These are phyloP conservation scores for Hycleus phaleratus DNA, from an alignment of 1,140 invertebrate genomes.

Conservation along the genomic window DNA sequence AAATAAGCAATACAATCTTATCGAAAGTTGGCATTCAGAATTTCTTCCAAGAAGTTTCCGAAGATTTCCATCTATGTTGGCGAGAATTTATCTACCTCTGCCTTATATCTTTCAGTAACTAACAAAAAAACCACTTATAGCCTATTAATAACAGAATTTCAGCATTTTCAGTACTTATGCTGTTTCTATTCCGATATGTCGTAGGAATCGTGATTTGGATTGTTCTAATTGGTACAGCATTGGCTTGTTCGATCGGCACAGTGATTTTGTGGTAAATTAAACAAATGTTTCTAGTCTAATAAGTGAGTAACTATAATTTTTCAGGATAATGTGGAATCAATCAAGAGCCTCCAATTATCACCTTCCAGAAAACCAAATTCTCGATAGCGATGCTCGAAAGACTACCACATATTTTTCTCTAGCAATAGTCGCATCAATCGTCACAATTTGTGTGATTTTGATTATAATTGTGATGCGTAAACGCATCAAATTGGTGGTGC, in stretches of 20 bases:
- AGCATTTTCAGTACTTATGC: slow-evolving; percentile 52
- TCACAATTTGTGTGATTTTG: slow-evolving; percentile 57
- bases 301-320: neutral
- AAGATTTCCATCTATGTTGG: slow-evolving; percentile 57
- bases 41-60: slow-evolving; percentile 53
- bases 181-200: slow-evolving; percentile 55
- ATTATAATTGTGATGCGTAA: slow-evolving; percentile 66
- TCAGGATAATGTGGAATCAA: slow-evolving; percentile 25
- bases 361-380: slow-evolving; percentile 2
- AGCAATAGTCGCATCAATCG: slow-evolving; percentile 54
- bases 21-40: slow-evolving; percentile 46
- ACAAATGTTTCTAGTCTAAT: neutral
- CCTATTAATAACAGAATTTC: slow-evolving; percentile 27
- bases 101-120: slow-evolving; percentile 46
- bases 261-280: slow-evolving; percentile 58
- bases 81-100: slow-evolving; percentile 53
- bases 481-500: slow-evolving; percentile 59
- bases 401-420: slow-evolving; percentile 44
- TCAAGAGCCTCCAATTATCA: slow-evolving; percentile 1
- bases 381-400: slow-evolving; percentile 19
- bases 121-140: neutral
- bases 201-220: slow-evolving; percentile 62
- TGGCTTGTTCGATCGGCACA: slow-evolving; percentile 53
- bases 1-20: slow-evolving; percentile 42
- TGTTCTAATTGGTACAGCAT: slow-evolving; percentile 51